A percentile compares a stretch with the other conserved stretches of the same genome.
These are phyloP conservation scores for Pangasius sanitwongsei DNA, from an alignment of 2,797 vertebrate genomes.

Conservation along the genomic window DNA sequence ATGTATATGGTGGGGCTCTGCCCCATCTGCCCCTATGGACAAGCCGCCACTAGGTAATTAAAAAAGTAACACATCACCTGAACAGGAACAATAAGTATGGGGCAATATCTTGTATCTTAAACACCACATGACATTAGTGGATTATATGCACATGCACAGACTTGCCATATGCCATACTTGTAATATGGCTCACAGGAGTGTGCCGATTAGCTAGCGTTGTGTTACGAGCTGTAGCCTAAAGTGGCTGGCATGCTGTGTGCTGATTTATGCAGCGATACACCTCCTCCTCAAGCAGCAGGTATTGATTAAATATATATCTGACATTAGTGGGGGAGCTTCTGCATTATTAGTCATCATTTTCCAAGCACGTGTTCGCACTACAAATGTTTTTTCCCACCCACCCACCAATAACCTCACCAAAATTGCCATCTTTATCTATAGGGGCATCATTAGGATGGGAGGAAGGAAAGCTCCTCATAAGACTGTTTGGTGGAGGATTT, in stretches of 20 bases:
- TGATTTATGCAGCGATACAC: conserved; percentile 57
- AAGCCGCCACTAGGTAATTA: not conserved
- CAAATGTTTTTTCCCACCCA: conserved; percentile 13
- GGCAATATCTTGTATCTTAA: not conserved
- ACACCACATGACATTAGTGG: conserved; percentile 8
- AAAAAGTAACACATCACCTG: not conserved
- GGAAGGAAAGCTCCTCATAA: not conserved
- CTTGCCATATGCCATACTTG: not conserved
- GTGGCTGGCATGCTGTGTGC: conserved; percentile 16
- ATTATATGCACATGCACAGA: conserved; percentile 2
- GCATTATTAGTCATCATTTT: conserved; percentile 59
- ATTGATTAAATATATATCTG: conserved; percentile 61
- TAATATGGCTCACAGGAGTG: conserved; percentile 23
- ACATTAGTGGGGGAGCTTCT: conserved; percentile 52
- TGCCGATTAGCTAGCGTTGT: conserved; percentile 18
- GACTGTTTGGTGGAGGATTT: not conserved
- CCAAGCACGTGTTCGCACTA: conserved; percentile 41
- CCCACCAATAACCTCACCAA: conserved; percentile 4
- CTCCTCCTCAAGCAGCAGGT: conserved; percentile 34
- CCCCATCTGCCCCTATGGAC: not conserved
- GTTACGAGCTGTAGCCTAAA: conserved; percentile 18
- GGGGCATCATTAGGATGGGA: conserved; percentile 13
- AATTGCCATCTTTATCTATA: conserved; percentile 45
- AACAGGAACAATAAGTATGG: not conserved
- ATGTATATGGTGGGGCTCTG: too few relatives aligned